Percentiles rank a stretch among this genome's conserved stretches.
Conservation (phyloP, 2,113 vertebrate species). For the Microtus richardsoni region DNA sequence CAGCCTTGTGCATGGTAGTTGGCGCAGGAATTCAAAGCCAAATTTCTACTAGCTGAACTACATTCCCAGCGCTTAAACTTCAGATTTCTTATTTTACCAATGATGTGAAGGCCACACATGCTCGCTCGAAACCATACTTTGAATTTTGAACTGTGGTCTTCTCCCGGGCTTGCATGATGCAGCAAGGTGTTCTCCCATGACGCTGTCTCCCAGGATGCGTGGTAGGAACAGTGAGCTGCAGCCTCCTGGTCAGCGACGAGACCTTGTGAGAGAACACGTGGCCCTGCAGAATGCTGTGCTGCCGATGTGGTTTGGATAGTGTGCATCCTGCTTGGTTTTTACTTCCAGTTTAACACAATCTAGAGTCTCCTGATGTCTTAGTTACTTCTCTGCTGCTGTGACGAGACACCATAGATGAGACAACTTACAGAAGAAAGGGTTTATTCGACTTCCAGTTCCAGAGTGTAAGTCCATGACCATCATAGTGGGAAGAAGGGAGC, state of each 20-base stretch:
- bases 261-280: background rate
- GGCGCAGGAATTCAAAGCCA: too few relatives aligned
- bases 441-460: background rate
- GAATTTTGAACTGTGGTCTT: background rate
- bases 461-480: background rate
- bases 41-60: too few relatives aligned
- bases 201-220: too few relatives aligned
- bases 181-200: background rate
- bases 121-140: background rate
- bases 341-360: background rate
- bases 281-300: background rate
- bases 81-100: background rate
- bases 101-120: background rate
- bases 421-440: background rate
- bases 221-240: background rate
- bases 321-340: background rate
- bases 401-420: background rate
- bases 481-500: background rate
- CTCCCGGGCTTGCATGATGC: background rate
- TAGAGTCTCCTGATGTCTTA: background rate
- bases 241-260: background rate
- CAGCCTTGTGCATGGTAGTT: too few relatives aligned
- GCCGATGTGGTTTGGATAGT: fast-evolving
- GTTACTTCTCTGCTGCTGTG: background rate
- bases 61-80: too few relatives aligned